These are phyloP conservation scores for Apantesis nais DNA, from an alignment of 2,888 invertebrate species.

Conservation along the genomic window DNA sequence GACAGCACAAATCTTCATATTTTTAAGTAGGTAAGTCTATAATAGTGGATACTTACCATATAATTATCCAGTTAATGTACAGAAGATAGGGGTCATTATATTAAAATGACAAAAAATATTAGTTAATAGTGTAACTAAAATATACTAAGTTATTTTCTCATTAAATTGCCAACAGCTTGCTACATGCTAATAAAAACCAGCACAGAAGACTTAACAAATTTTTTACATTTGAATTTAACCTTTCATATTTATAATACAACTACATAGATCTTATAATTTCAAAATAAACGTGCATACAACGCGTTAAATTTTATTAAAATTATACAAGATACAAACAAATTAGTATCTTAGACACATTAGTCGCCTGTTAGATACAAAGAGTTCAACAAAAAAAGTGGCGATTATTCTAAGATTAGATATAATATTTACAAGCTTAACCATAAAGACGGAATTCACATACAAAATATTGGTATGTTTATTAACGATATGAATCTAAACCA, in stretches of 20 bases:
- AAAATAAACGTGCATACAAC: background rate
- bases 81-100: slow-evolving; percentile 13
- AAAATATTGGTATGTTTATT: background rate
- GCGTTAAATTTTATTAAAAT: background rate
- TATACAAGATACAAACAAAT: background rate
- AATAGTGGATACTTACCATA: slow-evolving; percentile 8
- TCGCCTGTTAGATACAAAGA: background rate
- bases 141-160: background rate
- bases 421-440: background rate
- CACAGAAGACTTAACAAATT: background rate
- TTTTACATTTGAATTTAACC: background rate
- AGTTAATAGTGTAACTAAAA: background rate
- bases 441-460: background rate
- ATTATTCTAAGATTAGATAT: background rate
- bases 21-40: slow-evolving; percentile 6
- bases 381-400: background rate
- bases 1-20: background rate
- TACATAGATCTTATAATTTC: background rate
- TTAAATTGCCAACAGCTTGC: background rate
- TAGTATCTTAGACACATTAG: background rate
- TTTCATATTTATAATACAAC: background rate
- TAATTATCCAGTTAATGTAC: slow-evolving; percentile 17
- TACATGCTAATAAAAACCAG: background rate
- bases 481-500: background rate
- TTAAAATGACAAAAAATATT: background rate